These are phyloP conservation scores for Polyploca ridens DNA, from an alignment of 2,888 invertebrate genomes.

Conservation along the genomic window DNA sequence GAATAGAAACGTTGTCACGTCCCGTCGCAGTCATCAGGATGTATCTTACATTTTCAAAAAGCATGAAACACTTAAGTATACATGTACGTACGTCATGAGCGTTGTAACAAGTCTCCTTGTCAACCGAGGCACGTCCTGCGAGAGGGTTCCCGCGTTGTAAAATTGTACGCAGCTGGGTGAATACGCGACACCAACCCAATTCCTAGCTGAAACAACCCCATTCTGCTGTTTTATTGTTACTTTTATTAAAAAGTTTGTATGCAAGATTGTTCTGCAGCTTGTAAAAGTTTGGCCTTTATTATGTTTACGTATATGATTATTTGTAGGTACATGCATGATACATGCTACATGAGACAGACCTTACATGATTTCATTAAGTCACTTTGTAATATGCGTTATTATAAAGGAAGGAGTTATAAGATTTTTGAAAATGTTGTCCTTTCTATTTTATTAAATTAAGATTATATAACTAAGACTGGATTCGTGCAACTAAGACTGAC, in stretches of 20 bases:
- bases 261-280: background rate
- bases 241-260: conserved; percentile 13
- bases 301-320: background rate
- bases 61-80: conserved; percentile 34
- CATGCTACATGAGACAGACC: too few relatives aligned
- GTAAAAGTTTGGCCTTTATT: background rate
- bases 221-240: conserved; percentile 38
- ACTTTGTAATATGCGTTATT: too few relatives aligned
- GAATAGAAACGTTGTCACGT: background rate
- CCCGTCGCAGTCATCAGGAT: conserved; percentile 12
- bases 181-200: conserved; percentile 54
- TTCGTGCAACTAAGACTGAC: background rate
- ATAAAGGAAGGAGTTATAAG: too few relatives aligned
- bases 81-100: conserved; percentile 50
- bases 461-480: too few relatives aligned
- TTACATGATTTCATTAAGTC: background rate
- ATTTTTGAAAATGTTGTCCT: too few relatives aligned
- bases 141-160: conserved; percentile 60
- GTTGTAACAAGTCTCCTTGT: conserved; percentile 55
- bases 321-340: too few relatives aligned
- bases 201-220: conserved; percentile 49
- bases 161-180: conserved; percentile 69
- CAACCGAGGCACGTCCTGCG: conserved; percentile 59
- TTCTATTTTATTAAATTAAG: too few relatives aligned
- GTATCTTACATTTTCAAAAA: conserved; percentile 10